These are phyloP conservation scores for Alouatta palliata DNA, from an alignment of 2,113 vertebrate genomes.

Conservation along the genomic window DNA sequence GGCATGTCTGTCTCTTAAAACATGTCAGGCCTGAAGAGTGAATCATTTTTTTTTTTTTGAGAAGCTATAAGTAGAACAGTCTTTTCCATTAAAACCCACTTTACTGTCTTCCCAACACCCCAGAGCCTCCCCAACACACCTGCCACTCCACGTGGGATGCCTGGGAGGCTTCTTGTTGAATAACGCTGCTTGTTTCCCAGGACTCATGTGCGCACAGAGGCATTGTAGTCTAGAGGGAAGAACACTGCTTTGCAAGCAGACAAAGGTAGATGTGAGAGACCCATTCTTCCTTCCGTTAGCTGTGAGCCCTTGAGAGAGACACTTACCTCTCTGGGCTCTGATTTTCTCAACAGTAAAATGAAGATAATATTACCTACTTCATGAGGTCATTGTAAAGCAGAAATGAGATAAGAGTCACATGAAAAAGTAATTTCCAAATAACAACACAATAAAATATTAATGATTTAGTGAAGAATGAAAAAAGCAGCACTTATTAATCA, in stretches of 20 bases:
- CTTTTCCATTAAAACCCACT: constrained; percentile 70
- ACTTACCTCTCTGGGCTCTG: not conserved
- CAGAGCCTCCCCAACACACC: constrained; percentile 63
- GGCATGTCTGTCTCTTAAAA: constrained; percentile 81
- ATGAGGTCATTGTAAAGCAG: not conserved
- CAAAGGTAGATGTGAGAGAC: not conserved
- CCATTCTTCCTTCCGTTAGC: not conserved
- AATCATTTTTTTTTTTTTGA: constrained; percentile 71
- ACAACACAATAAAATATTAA: not conserved
- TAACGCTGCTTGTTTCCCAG: constrained; percentile 51
- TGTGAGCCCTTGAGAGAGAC: not conserved
- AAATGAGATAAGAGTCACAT: not conserved
- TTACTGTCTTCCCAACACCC: constrained; percentile 48
- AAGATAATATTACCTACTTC: not conserved
- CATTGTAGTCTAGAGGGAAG: not conserved
- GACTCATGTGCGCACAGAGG: not conserved
- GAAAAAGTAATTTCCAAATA: not conserved
- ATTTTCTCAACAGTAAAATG: not conserved
- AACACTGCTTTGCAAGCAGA: not conserved
- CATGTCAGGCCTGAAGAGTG: constrained; percentile 74
- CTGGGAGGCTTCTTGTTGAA: constrained; percentile 37
- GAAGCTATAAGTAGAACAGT: constrained; percentile 66
- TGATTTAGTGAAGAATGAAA: not conserved
- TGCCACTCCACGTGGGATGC: constrained; percentile 41
- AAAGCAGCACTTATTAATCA: not conserved